These are phyloP conservation scores for Melanostoma scalare DNA, from an alignment of 2,888 invertebrate genomes.

Conservation along the genomic window DNA sequence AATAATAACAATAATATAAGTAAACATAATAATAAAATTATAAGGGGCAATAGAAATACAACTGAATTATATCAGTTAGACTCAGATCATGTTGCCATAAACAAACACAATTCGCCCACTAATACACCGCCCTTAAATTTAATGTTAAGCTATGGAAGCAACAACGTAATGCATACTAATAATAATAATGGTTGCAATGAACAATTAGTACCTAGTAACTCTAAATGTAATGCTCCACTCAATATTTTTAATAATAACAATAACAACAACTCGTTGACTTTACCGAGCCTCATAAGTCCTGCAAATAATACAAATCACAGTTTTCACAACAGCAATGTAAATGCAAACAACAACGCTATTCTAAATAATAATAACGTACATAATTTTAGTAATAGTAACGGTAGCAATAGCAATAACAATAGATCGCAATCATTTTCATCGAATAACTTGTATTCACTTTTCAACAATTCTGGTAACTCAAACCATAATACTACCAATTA, in stretches of 20 bases:
- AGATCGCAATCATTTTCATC: conserved; percentile 59
- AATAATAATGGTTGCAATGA: conserved; percentile 36
- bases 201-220: conserved; percentile 29
- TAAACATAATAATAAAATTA: conserved; percentile 33
- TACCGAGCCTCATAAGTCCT: conserved; percentile 34
- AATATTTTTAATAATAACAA: conserved; percentile 50
- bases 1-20: conserved; percentile 52
- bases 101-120: conserved; percentile 28
- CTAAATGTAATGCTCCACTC: conserved; percentile 37
- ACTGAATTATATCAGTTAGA: conserved; percentile 36
- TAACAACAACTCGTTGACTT: conserved; percentile 15
- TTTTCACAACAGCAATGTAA: conserved; percentile 26
- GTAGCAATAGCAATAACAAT: conserved; percentile 41
- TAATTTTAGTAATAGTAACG: conserved; percentile 8
- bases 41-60: conserved; percentile 37
- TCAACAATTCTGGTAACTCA: conserved; percentile 67
- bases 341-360: conserved; percentile 19
- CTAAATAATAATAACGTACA: conserved; percentile 16
- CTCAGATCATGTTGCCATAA: conserved; percentile 31
- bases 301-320: conserved; percentile 14
- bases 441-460: conserved; percentile 70
- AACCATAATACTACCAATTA: conserved; percentile 55
- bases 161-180: conserved; percentile 27
- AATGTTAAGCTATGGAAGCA: conserved; percentile 21
- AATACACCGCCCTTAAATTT: conserved; percentile 40